Percentiles rank a stretch among this genome's conserved stretches.
Conservation (phyloP, 2,888 invertebrate species). For the Molanna angustata region DNA sequence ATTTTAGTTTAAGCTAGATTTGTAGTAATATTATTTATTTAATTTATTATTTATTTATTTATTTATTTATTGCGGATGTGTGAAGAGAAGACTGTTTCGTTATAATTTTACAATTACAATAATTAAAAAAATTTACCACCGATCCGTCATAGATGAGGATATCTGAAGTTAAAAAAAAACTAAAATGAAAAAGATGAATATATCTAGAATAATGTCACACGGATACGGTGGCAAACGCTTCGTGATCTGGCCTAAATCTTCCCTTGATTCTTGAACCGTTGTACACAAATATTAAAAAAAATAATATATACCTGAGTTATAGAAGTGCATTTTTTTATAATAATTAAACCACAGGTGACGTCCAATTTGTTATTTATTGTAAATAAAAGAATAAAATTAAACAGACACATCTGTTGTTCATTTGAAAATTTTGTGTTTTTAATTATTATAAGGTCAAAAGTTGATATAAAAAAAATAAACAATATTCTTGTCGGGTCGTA, state of each 20-base stretch:
- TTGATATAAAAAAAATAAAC: constrained; percentile 6
- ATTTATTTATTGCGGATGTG: constrained; percentile 56
- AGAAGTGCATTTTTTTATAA: constrained; percentile 9
- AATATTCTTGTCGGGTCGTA: constrained; percentile 9
- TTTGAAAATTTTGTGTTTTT: constrained; percentile 22
- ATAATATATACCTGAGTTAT: background rate
- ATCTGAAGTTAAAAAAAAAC: constrained; percentile 47
- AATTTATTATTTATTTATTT: constrained; percentile 52
- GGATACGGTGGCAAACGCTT: constrained; percentile 57
- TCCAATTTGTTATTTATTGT: constrained; percentile 19
- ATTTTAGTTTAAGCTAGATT: too few species aligned
- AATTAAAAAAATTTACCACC: constrained; percentile 8
- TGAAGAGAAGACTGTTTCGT: constrained; percentile 7
- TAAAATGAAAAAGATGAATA: too few species aligned
- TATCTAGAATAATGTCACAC: constrained; percentile 59
- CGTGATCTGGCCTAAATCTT: too few species aligned
- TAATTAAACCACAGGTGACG: background rate
- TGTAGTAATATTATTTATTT: too few species aligned
- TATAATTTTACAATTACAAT: constrained; percentile 4
- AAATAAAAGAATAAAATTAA: constrained; percentile 24
- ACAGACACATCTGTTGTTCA: constrained; percentile 24
- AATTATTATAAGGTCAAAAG: constrained; percentile 21
- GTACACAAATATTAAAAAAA: background rate
- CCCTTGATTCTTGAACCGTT: too few species aligned
- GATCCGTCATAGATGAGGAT: constrained; percentile 1